A percentile compares a stretch with the other conserved stretches of the same genome.
phyloP scores from a whole-genome alignment of 2,888 invertebrate species.

The Heliconius sara region DNA sequence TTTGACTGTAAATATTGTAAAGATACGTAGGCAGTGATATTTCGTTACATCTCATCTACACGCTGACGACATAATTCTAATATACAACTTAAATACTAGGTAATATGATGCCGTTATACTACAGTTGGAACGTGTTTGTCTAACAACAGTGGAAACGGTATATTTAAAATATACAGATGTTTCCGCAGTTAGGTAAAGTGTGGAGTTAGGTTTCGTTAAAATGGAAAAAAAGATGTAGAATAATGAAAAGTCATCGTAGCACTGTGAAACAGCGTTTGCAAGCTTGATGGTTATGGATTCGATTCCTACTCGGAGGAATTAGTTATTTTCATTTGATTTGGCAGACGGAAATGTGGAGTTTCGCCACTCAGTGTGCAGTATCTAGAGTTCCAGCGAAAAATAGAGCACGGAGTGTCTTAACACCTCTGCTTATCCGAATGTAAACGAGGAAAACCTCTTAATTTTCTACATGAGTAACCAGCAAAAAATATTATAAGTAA shows the following conservation, averaged over 20 bases:
- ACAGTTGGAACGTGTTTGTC: slow-evolving; percentile 19
- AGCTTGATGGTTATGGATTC: not conserved
- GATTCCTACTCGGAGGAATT: not conserved
- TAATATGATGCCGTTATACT: slow-evolving; percentile 11
- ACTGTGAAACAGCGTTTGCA: not conserved
- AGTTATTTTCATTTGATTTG: no score
- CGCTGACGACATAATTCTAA: not conserved
- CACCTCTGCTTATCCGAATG: no score
- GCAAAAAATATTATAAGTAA: no score
- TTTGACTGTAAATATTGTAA: no score
- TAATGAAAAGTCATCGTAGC: not conserved
- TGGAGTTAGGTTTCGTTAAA: not conserved
- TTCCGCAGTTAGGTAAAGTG: not conserved
- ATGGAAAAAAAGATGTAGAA: not conserved
- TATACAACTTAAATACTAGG: not conserved
- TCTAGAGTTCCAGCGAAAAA: no score
- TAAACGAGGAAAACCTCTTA: no score
- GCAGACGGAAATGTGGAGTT: no score
- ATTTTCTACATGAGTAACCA: no score
- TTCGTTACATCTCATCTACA: not conserved
- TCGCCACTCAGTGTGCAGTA: no score
- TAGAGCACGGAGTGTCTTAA: no score
- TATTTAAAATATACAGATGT: slow-evolving; percentile 14
- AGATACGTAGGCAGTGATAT: not conserved
- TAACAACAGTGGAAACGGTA: not conserved